Percentiles rank a stretch among this genome's conserved stretches.
These are phyloP conservation scores for Chondrosia reniformis DNA, from an alignment of 37 sponge, comb jelly and placozoan species.

Conservation along the genomic window DNA sequence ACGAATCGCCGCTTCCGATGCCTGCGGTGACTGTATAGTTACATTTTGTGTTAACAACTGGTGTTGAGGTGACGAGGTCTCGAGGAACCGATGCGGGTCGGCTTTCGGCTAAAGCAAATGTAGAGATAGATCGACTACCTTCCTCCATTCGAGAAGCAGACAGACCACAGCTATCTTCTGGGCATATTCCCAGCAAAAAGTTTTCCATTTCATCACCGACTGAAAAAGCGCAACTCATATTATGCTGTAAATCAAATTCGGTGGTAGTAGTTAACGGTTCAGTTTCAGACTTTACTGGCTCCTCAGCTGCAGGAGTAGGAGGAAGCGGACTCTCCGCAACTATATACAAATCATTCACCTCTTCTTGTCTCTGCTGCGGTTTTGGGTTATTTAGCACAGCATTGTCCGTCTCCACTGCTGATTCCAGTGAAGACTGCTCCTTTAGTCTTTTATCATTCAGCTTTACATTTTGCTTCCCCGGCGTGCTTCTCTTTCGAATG, in stretches of 20 bases:
- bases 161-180: slow-evolving; percentile 45
- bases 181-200: slow-evolving; percentile 34
- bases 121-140: neutral
- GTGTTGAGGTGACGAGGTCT: neutral
- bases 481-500: neutral
- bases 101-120: neutral
- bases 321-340: slow-evolving; percentile 2
- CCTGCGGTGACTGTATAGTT: neutral
- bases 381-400: too few relatives aligned
- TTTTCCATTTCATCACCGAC: slow-evolving; percentile 11
- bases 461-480: too few relatives aligned
- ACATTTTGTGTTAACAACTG: neutral
- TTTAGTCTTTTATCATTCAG: too few relatives aligned
- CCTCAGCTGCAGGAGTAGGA: too few relatives aligned
- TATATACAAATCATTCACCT: neutral
- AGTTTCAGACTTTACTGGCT: neutral
- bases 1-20: neutral
- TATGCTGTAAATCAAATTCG: neutral
- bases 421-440: too few relatives aligned
- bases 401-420: too few relatives aligned
- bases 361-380: too few relatives aligned
- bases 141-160: neutral
- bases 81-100: neutral
- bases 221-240: neutral
- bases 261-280: neutral